Conservation (phyloP, 2,888 invertebrate genomes). For the Ceramica pisi region DNA sequence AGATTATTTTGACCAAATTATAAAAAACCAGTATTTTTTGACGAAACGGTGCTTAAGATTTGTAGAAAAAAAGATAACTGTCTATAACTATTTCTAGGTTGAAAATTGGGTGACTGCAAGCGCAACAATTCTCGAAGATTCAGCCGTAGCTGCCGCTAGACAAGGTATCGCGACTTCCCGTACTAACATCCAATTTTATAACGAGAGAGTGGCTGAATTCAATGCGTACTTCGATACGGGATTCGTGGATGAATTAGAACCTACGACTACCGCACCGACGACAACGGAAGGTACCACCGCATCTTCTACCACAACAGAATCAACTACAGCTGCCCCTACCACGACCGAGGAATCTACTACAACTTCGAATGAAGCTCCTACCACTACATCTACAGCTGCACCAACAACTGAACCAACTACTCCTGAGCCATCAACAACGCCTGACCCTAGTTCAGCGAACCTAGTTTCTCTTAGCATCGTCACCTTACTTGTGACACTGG, state of each 20-base stretch:
- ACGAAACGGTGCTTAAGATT: neutral
- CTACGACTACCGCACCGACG: slow-evolving; percentile 10
- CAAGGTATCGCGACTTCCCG: slow-evolving; percentile 73
- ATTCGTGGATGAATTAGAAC: slow-evolving; percentile 72
- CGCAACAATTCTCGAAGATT: slow-evolving; percentile 67
- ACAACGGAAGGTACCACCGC: neutral
- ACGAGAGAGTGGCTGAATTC: slow-evolving; percentile 75
- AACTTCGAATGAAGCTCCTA: neutral
- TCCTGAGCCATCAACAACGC: neutral
- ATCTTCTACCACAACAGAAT: neutral
- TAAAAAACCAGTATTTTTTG: neutral
- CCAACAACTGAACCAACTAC: neutral
- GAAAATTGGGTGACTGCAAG: slow-evolving; percentile 77
- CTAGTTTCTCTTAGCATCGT: slow-evolving; percentile 75
- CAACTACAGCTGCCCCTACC: neutral
- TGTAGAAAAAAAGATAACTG: neutral
- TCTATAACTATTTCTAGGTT: slow-evolving; percentile 77
- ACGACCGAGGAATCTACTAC: neutral
- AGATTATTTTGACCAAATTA: neutral
- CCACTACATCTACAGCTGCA: neutral
- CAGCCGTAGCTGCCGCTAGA: slow-evolving; percentile 69
- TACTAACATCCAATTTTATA: slow-evolving; percentile 77
- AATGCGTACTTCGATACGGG: slow-evolving; percentile 79
- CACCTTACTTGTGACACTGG: slow-evolving; percentile 74
- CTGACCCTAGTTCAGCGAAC: slow-evolving; percentile 72